These are phyloP conservation scores for Zaprionus taronus DNA, from an alignment of 1,140 invertebrate species.

Conservation along the genomic window DNA sequence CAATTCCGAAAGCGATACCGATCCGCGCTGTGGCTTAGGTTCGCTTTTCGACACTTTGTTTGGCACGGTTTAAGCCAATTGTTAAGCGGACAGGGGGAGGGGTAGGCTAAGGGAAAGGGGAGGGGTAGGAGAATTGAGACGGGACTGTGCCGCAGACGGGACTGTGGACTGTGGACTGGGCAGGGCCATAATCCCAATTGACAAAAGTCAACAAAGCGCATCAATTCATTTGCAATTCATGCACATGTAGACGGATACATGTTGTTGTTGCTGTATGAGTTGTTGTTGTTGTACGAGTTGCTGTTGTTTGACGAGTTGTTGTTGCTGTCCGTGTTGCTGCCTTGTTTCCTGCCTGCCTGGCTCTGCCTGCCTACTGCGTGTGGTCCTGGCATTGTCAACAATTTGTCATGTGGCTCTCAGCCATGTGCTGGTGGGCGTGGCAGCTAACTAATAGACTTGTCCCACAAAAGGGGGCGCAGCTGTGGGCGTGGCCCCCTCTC, in stretches of 20 bases:
- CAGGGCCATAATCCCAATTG: slow-evolving; percentile 72
- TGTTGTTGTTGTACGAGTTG: no score
- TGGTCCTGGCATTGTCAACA: slow-evolving; percentile 46
- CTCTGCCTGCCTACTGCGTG: slow-evolving; percentile 15
- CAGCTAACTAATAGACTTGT: neutral
- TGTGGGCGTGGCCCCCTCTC: neutral
- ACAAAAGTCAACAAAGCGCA: slow-evolving; percentile 81
- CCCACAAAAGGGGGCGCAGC: neutral
- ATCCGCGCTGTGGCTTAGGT: slow-evolving; percentile 65
- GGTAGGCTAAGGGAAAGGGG: neutral
- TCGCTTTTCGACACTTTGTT: slow-evolving; percentile 81
- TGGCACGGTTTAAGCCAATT: slow-evolving; percentile 81
- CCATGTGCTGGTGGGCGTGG: slow-evolving; percentile 22
- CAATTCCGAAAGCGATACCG: slow-evolving; percentile 33
- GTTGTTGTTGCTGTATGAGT: slow-evolving; percentile 19
- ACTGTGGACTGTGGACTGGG: slow-evolving; percentile 4
- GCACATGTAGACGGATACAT: slow-evolving; percentile 44
- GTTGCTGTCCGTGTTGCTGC: neutral
- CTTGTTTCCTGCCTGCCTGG: neutral
- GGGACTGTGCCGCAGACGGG: neutral
- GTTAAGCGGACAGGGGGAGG: slow-evolving; percentile 47
- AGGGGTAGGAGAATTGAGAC: neutral
- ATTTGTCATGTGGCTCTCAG: slow-evolving; percentile 46
- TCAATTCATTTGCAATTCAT: slow-evolving; percentile 80
- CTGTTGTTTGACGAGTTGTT: slow-evolving; percentile 1